phyloP scores from a whole-genome alignment of 1,140 invertebrate genomes.

The Mizuhopecten yessoensis region DNA sequence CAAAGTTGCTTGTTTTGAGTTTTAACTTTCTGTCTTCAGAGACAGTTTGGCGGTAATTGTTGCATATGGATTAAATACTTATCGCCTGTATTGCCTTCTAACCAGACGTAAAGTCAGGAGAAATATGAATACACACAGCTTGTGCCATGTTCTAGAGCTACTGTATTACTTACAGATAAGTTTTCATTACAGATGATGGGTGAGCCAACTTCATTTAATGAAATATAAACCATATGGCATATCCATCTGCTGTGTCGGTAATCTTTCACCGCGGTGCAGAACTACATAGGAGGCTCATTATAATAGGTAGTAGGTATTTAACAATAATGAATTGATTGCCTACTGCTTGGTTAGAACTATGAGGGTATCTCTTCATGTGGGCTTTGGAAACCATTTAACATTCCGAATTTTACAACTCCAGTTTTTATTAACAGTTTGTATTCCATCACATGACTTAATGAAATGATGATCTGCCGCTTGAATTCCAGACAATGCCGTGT shows the following conservation, averaged over 20 bases:
- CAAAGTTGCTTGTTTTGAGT: not conserved
- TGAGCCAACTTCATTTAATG: not conserved
- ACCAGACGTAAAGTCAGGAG: not conserved
- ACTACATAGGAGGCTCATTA: not conserved
- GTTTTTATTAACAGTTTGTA: not conserved
- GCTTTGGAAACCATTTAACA: not conserved
- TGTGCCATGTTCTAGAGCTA: not conserved
- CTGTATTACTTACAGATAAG: not conserved
- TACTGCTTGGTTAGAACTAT: not conserved
- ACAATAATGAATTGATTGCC: not conserved
- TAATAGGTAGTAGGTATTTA: not conserved
- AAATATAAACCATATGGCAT: not conserved
- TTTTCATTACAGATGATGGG: conserved; percentile 2
- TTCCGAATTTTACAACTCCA: not conserved
- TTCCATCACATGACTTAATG: not conserved
- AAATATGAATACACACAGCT: not conserved
- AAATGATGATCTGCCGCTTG: too few species aligned
- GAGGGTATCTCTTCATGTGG: not conserved
- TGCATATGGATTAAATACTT: not conserved
- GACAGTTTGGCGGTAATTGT: not conserved
- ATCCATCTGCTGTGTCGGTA: not conserved
- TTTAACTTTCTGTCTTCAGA: not conserved
- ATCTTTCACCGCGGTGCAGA: not conserved
- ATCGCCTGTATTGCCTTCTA: not conserved
- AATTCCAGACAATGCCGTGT: too few species aligned